These are phyloP conservation scores for Euwallacea fornicatus DNA, from an alignment of 1,140 invertebrate genomes.

Conservation along the genomic window DNA sequence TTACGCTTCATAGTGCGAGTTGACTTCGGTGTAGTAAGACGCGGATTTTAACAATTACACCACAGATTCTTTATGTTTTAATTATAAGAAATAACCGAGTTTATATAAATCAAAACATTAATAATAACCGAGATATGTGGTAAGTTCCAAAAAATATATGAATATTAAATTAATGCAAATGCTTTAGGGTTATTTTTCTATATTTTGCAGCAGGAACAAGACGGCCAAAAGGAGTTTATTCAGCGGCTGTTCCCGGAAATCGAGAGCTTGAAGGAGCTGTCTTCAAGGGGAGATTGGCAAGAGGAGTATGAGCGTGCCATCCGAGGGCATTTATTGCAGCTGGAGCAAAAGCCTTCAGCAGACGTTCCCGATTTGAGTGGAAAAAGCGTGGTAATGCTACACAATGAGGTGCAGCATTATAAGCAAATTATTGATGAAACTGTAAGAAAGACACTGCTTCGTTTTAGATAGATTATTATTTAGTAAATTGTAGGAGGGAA, in stretches of 20 bases:
- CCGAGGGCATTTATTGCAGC: not conserved
- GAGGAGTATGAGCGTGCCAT: slow-evolving; percentile 36
- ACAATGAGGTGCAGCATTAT: slow-evolving; percentile 69
- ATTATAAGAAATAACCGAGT: too few relatives aligned
- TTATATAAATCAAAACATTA: not conserved
- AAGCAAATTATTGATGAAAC: slow-evolving; percentile 75
- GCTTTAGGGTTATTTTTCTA: slow-evolving; percentile 46
- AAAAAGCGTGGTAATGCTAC: slow-evolving; percentile 56
- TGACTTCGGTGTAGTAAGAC: too few relatives aligned
- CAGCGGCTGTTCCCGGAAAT: slow-evolving; percentile 64
- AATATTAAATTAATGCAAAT: not conserved
- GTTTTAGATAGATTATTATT: too few relatives aligned
- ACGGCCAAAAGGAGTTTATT: slow-evolving; percentile 60
- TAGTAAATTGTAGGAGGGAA: slow-evolving; percentile 60
- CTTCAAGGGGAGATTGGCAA: slow-evolving; percentile 31
- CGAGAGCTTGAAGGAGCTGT: slow-evolving; percentile 49
- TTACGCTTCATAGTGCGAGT: too few relatives aligned
- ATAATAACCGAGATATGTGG: not conserved
- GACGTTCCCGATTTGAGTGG: slow-evolving; percentile 44
- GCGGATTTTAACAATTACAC: too few relatives aligned
- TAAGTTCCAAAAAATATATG: not conserved
- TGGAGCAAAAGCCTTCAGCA: not conserved
- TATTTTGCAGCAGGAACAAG: slow-evolving; percentile 60
- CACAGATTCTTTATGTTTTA: too few relatives aligned
- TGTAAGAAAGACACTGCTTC: slow-evolving; percentile 55